These are phyloP conservation scores for Mesoligia furuncula DNA, from an alignment of 2,888 invertebrate genomes.

Conservation along the genomic window DNA sequence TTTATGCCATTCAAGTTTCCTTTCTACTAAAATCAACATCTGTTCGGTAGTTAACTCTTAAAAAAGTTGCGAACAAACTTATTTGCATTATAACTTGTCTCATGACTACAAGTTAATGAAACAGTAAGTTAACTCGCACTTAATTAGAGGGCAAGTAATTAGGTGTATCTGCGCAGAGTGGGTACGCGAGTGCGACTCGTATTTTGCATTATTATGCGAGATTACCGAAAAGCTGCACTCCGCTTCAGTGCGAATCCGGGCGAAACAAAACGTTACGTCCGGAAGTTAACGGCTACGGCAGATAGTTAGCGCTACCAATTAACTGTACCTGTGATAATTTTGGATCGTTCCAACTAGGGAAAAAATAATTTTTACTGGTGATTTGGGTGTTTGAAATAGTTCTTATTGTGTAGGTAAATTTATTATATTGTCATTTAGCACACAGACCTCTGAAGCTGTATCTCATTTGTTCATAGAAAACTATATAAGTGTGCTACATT, in stretches of 20 bases:
- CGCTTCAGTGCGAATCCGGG: constrained; percentile 8
- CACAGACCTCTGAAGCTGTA: background rate
- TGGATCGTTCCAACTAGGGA: background rate
- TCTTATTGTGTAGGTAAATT: background rate
- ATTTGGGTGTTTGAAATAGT: background rate
- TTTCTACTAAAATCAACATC: constrained; percentile 14
- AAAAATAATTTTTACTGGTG: background rate
- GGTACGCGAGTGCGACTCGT: constrained; percentile 47
- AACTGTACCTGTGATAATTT: constrained; percentile 8
- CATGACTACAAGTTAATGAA: constrained; percentile 46
- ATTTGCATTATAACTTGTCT: constrained; percentile 43
- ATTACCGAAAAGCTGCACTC: constrained; percentile 61
- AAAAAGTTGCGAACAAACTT: constrained; percentile 21
- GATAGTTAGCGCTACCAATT: constrained; percentile 10
- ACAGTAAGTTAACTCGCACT: constrained; percentile 48
- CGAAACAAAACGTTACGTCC: constrained; percentile 25
- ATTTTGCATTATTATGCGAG: constrained; percentile 59
- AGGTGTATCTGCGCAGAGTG: constrained; percentile 52
- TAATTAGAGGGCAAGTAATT: constrained; percentile 62
- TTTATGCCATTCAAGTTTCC: background rate
- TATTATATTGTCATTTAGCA: background rate
- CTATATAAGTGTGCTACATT: background rate
- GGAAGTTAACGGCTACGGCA: constrained; percentile 27
- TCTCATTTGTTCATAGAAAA: too few species aligned
- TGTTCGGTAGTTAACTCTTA: constrained; percentile 17